Percentiles rank a stretch among this genome's conserved stretches.
phyloP scores from a whole-genome alignment of 2,113 vertebrate species.

The Penelope pileata region DNA sequence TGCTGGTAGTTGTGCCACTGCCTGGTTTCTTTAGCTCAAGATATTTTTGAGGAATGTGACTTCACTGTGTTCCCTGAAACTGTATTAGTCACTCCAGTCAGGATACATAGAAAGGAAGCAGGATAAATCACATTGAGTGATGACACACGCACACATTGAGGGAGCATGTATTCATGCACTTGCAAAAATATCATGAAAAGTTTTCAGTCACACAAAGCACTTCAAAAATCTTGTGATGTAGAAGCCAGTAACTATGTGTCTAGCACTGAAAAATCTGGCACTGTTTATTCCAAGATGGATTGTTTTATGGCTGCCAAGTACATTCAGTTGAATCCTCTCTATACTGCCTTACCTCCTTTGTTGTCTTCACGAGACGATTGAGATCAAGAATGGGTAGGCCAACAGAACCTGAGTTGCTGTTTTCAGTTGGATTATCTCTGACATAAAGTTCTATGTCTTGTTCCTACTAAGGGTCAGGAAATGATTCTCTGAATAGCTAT shows the following conservation, averaged over 20 bases:
- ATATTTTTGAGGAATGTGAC: fast-evolving
- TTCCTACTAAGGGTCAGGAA: background rate
- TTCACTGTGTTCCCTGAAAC: background rate
- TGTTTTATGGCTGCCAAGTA: background rate
- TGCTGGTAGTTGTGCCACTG: background rate
- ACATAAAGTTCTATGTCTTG: background rate
- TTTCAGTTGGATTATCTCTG: background rate
- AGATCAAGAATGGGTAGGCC: background rate
- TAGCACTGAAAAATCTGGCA: background rate
- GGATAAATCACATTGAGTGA: background rate
- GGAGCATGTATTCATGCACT: background rate
- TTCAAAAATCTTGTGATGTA: background rate
- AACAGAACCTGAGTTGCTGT: background rate
- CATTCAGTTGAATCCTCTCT: background rate
- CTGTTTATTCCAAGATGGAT: background rate
- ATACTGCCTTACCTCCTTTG: background rate
- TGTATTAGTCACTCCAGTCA: background rate
- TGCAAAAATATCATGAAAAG: background rate
- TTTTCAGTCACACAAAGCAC: background rate
- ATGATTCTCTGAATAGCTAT: background rate
- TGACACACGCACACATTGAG: background rate
- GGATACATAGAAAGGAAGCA: background rate
- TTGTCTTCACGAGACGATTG: background rate
- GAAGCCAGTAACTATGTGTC: background rate
- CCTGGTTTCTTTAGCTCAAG: background rate